Conservation (phyloP, 1,140 invertebrate species). For the Andricus grossulariae region DNA sequence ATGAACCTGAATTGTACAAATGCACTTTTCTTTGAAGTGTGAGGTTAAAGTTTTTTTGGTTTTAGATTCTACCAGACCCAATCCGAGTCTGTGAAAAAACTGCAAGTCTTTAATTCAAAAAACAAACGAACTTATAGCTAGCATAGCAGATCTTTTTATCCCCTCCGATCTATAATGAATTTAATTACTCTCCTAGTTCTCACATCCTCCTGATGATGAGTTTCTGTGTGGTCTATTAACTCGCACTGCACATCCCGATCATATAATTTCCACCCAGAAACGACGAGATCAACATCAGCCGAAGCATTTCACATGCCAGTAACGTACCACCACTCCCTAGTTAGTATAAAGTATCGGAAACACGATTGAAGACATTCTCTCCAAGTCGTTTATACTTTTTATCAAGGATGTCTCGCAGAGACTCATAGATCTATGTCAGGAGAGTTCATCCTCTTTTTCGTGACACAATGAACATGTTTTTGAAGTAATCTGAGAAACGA, state of each 20-base stretch:
- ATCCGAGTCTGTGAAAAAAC: neutral
- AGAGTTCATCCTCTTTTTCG: slow-evolving; percentile 30
- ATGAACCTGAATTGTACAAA: too few relatives aligned
- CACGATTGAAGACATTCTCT: slow-evolving; percentile 10
- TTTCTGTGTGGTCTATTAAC: slow-evolving; percentile 27
- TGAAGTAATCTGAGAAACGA: slow-evolving; percentile 27
- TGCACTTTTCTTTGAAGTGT: too few relatives aligned
- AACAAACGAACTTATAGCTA: neutral
- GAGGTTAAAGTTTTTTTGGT: too few relatives aligned
- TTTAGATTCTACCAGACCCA: too few relatives aligned
- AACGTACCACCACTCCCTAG: neutral
- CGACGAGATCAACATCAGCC: too few relatives aligned
- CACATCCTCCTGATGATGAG: slow-evolving; percentile 9
- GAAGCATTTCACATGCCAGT: neutral
- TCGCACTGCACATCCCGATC: slow-evolving; percentile 5
- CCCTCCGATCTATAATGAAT: slow-evolving; percentile 3
- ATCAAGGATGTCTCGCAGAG: neutral
- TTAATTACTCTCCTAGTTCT: slow-evolving; percentile 21
- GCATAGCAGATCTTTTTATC: neutral
- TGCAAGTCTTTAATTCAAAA: neutral
- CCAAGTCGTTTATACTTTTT: slow-evolving; percentile 3
- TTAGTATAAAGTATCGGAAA: slow-evolving; percentile 5
- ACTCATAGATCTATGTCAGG: slow-evolving; percentile 26
- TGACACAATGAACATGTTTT: slow-evolving; percentile 32
- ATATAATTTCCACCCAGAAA: slow-evolving; percentile 6